A percentile compares a stretch with the other conserved stretches of the same genome.
These are phyloP conservation scores for Kryptopterus vitreolus DNA, from an alignment of 2,797 vertebrate species.

Conservation along the genomic window DNA sequence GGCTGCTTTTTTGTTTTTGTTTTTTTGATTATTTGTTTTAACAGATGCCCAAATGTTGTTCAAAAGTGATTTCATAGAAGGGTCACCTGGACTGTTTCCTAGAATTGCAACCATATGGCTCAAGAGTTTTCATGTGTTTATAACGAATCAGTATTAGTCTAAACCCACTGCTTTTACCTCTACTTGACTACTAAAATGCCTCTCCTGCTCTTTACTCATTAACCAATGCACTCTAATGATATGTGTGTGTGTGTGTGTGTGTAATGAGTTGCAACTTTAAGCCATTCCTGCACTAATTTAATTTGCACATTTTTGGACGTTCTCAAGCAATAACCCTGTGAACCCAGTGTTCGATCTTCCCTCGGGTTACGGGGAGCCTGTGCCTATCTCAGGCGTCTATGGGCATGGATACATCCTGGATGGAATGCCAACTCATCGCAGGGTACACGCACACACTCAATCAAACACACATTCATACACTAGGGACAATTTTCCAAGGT, in stretches of 20 bases:
- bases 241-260: slow-evolving; percentile 31
- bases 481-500: too few species aligned
- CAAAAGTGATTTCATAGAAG: not conserved
- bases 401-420: too few species aligned
- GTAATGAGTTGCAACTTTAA: slow-evolving; percentile 28
- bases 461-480: too few species aligned
- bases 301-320: slow-evolving; percentile 29
- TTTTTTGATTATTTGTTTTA: not conserved
- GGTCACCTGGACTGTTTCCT: not conserved
- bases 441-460: too few species aligned
- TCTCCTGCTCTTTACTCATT: slow-evolving; percentile 35
- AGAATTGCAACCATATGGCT: slow-evolving; percentile 6
- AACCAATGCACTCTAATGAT: slow-evolving; percentile 25
- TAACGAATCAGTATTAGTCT: not conserved
- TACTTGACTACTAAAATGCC: not conserved
- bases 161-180: not conserved
- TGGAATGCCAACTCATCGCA: too few species aligned
- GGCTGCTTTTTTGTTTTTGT: too few species aligned
- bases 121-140: slow-evolving; percentile 5
- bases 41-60: not conserved
- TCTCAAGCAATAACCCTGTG: slow-evolving; percentile 7
- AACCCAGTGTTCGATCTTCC: too few species aligned
- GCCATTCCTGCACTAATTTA: not conserved
- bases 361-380: too few species aligned
- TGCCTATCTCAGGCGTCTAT: too few species aligned